Conservation (phyloP, 2,888 invertebrate genomes). For the Caenorhabditis zanzibari region DNA sequence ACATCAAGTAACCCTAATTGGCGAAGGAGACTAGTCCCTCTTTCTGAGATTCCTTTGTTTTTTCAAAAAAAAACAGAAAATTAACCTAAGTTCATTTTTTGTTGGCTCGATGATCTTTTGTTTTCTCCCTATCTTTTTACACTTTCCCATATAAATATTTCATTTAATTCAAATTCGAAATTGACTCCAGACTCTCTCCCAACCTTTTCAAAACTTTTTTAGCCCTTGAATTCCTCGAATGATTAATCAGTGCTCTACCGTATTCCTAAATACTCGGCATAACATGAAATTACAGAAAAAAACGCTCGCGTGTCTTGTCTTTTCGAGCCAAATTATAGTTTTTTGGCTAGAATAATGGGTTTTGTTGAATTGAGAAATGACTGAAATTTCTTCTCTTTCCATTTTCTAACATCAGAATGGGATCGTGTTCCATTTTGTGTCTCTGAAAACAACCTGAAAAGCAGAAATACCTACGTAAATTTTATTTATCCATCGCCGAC, state of each 20-base stretch:
- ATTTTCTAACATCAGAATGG: conserved; percentile 7
- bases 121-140: conserved; percentile 9
- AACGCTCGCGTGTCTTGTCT: conserved; percentile 26
- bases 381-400: background rate
- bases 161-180: conserved; percentile 1
- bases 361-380: background rate
- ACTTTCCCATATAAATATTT: conserved; percentile 29
- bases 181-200: background rate
- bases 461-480: conserved; percentile 29
- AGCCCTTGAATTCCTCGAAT: background rate
- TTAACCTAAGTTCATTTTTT: conserved; percentile 1
- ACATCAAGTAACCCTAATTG: background rate
- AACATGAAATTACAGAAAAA: conserved; percentile 14
- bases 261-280: conserved; percentile 4
- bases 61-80: conserved; percentile 8
- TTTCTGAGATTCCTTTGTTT: background rate
- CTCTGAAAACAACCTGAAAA: background rate
- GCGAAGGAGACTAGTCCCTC: conserved; percentile 10
- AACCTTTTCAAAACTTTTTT: background rate
- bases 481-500: background rate
- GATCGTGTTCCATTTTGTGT: background rate
- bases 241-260: conserved; percentile 15
- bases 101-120: conserved; percentile 21
- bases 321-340: conserved; percentile 18
- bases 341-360: conserved; percentile 2